A percentile compares a stretch with the other conserved stretches of the same genome.
Conservation (phyloP, 2,888 invertebrate genomes). For the Callyntrura guangdongensis region DNA sequence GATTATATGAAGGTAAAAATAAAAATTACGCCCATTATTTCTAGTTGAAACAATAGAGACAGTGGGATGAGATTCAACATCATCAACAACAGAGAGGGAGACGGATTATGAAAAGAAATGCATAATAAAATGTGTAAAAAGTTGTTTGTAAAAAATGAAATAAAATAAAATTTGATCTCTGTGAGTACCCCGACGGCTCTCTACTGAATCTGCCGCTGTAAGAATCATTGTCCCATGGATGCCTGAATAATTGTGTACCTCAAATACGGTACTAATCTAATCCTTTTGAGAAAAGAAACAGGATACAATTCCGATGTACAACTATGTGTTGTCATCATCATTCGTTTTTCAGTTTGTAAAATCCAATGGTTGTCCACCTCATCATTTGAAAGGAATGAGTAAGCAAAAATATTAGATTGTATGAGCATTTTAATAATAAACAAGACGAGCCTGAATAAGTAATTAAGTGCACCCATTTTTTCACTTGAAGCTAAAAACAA, state of each 20-base stretch:
- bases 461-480: conserved; percentile 49
- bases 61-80: neutral
- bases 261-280: neutral
- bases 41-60: conserved; percentile 44
- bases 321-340: neutral
- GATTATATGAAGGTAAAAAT: neutral
- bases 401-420: neutral
- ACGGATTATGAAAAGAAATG: conserved; percentile 11
- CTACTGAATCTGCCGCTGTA: no score
- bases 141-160: conserved; percentile 58
- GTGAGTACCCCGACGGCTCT: neutral
- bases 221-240: neutral
- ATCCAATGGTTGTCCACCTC: neutral
- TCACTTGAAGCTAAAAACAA: neutral
- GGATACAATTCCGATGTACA: neutral
- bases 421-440: neutral
- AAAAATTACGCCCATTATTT: conserved; percentile 38
- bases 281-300: conserved; percentile 16
- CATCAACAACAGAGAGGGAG: neutral
- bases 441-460: conserved; percentile 25
- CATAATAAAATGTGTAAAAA: conserved; percentile 48
- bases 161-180: neutral
- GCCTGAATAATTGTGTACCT: neutral
- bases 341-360: neutral
- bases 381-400: neutral